Conservation (phyloP, 2,113 vertebrate species). For the Cheilinus undulatus region DNA sequence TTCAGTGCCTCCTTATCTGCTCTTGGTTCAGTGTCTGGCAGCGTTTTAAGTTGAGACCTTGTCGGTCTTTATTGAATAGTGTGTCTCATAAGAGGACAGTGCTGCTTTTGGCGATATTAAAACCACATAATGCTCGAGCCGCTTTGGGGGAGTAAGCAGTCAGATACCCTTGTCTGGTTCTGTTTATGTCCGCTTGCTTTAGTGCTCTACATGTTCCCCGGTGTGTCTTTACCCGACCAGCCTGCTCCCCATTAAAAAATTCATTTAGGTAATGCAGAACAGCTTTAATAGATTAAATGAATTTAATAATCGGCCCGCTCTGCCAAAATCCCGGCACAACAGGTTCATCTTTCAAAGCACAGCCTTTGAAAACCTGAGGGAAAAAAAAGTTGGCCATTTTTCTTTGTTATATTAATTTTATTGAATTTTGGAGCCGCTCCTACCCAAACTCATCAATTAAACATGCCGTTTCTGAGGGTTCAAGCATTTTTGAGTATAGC, state of each 20-base stretch:
- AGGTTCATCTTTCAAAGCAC: conserved; percentile 76
- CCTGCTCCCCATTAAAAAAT: conserved; percentile 69
- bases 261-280: conserved; percentile 78
- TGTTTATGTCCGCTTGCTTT: conserved; percentile 70
- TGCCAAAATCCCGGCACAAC: conserved; percentile 67
- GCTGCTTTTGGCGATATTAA: conserved; percentile 60
- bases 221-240: conserved; percentile 54
- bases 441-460: conserved; percentile 70
- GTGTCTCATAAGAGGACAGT: conserved; percentile 35
- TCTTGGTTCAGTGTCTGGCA: conserved; percentile 13
- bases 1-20: not conserved
- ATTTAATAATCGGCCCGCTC: conserved; percentile 76
- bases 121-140: conserved; percentile 47
- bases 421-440: conserved; percentile 46
- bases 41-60: conserved; percentile 33
- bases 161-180: conserved; percentile 62
- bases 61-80: conserved; percentile 45
- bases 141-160: conserved; percentile 41
- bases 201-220: conserved; percentile 45
- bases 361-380: conserved; percentile 59
- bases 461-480: conserved; percentile 30
- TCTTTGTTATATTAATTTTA: conserved; percentile 60
- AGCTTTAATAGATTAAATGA: conserved; percentile 81
- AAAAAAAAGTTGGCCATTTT: conserved; percentile 37
- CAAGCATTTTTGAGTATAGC: conserved; percentile 10